These are phyloP conservation scores for Prenolepis imparis DNA, from an alignment of 2,888 invertebrate genomes.

Conservation along the genomic window DNA sequence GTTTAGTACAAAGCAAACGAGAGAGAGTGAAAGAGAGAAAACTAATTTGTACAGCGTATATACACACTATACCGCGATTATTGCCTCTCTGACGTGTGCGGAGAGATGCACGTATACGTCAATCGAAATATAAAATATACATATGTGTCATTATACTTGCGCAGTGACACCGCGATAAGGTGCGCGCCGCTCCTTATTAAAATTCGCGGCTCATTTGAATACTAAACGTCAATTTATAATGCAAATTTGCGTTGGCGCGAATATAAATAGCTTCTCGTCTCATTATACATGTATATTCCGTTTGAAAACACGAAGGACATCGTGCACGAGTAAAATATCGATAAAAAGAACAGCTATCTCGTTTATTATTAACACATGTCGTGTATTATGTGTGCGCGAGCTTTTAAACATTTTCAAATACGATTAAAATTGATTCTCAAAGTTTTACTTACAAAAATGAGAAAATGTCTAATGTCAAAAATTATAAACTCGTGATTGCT, in stretches of 20 bases:
- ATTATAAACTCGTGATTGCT: neutral
- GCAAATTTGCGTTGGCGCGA: neutral
- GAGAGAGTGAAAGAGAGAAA: neutral
- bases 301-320: neutral
- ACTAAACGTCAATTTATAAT: neutral
- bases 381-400: too few species aligned
- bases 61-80: slow-evolving; percentile 14
- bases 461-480: neutral
- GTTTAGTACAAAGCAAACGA: neutral
- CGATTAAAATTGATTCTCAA: too few species aligned
- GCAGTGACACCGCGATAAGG: neutral
- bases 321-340: neutral
- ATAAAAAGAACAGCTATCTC: too few species aligned
- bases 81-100: slow-evolving; percentile 1
- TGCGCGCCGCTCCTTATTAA: neutral
- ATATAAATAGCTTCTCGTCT: neutral
- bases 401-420: too few species aligned
- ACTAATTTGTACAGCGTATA: neutral
- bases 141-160: slow-evolving; percentile 1
- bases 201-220: slow-evolving; percentile 9
- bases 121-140: slow-evolving; percentile 7
- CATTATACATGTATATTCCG: neutral
- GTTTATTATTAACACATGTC: too few species aligned
- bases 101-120: neutral
- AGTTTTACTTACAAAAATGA: too few species aligned